Conservation (phyloP, 2,113 vertebrate species). For the Crotophaga sulcirostris region DNA sequence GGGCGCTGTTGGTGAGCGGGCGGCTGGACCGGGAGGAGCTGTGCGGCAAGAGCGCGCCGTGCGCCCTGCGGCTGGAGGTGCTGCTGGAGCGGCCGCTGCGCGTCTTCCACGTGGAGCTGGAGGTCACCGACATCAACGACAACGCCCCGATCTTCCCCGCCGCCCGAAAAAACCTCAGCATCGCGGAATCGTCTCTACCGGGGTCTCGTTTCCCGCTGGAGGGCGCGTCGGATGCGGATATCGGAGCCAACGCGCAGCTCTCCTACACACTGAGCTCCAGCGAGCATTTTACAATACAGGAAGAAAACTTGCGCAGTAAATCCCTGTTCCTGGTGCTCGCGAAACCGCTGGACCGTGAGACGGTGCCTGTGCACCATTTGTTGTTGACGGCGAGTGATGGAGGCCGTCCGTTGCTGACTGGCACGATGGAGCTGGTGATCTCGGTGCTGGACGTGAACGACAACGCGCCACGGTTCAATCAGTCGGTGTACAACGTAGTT, state of each 20-base stretch:
- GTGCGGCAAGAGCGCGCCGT: too few species aligned
- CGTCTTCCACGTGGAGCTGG: constrained; percentile 79
- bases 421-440: constrained; percentile 54
- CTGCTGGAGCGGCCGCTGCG: constrained; percentile 77
- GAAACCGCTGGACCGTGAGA: constrained; percentile 70
- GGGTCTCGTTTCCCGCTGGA: constrained; percentile 69
- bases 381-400: constrained; percentile 72
- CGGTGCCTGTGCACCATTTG: not conserved
- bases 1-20: constrained; percentile 57
- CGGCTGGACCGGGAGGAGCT: constrained; percentile 68
- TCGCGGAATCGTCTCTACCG: constrained; percentile 38
- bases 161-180: not conserved
- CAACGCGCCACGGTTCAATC: constrained; percentile 55
- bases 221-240: constrained; percentile 71
- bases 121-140: constrained; percentile 82
- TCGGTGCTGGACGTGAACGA: constrained; percentile 78
- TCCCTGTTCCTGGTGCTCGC: constrained; percentile 51
- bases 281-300: constrained; percentile 62
- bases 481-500: not conserved
- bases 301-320: too few species aligned
- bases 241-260: constrained; percentile 76
- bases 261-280: too few species aligned
- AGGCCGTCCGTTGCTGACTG: constrained; percentile 65
- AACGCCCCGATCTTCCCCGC: constrained; percentile 72
- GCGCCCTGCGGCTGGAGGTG: too few species aligned